Percentiles rank a stretch among this genome's conserved stretches.
Evolutionary conservation across 2,888 invertebrate species (phyloP).

Genomic region (Zaprionus lineosus): DNA sequence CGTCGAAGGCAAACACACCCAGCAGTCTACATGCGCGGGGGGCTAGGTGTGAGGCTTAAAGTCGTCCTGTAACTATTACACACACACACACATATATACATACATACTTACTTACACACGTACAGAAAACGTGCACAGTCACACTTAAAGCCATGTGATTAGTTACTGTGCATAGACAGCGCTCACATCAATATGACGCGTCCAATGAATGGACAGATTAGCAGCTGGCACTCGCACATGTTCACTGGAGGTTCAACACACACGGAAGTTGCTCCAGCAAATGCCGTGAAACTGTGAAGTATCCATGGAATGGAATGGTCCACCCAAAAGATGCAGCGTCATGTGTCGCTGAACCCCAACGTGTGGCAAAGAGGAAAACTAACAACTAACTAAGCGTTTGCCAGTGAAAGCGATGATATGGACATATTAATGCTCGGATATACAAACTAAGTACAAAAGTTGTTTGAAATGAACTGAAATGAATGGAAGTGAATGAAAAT

Average conservation of each 20-base stretch:
- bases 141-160: slow-evolving; percentile 12
- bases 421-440: background rate
- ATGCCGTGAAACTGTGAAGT: slow-evolving; percentile 32
- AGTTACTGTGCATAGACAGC: slow-evolving; percentile 3
- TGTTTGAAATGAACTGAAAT: no score
- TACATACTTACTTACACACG: background rate
- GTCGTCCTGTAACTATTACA: no score
- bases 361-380: slow-evolving; percentile 2
- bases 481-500: no score
- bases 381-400: background rate
- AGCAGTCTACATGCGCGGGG: no score
- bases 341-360: slow-evolving; percentile 35
- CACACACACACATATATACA: background rate
- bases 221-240: background rate
- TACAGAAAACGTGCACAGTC: no score
- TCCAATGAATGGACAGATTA: slow-evolving; percentile 32
- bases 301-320: slow-evolving; percentile 35
- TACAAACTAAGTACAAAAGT: no score
- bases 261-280: slow-evolving; percentile 37
- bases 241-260: slow-evolving; percentile 16
- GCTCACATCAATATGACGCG: slow-evolving; percentile 28
- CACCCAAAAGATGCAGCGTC: slow-evolving; percentile 31
- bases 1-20: no score
- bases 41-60: no score
- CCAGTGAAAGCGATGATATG: slow-evolving; percentile 14